Evolutionary conservation across 2,888 invertebrate genomes (phyloP), one percentile per base, ranked within the genome.

Genomic region (Cheilosia soror): DNA sequence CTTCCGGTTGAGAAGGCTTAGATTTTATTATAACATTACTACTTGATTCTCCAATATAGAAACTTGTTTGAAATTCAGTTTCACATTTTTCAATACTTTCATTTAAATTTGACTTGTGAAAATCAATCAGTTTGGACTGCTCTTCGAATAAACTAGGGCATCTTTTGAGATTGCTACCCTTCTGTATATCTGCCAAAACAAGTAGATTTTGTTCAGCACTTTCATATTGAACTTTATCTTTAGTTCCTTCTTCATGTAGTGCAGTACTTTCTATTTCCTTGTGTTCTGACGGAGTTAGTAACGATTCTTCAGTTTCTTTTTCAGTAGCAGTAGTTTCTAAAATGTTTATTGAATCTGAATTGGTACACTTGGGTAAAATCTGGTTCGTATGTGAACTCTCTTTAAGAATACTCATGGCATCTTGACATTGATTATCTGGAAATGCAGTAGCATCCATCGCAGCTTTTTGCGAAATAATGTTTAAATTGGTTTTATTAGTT

Each of bases 11-110:
- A 7, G 87, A 75, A 6, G 88, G 88, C 27, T 90, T 88, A 1
- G 92, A 90, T 87, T 91, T 92, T 2, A 86, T 91, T 33, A 92
- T 92, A 1, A 92, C 89, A 88, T 92, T 92, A 1, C 89, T 89
- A 66, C 92, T 92, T 1, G 92, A 92, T 85, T 92, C 92, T 0
- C 92, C 92, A 51, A 92, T 92, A 73, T 92, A 92, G 58, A 92
- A 92, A 72, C 91, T 91, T 0, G 91, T 91, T 31, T 77, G 76
- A 15, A 68, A 47, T 15, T 84, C 87, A 5, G 55, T 47, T 27
- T 60, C 58, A 0, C 88, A 88, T 31, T 90, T 88, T 33, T 89
- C 90, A 6, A n/a, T 49, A 7, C n/a, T 49, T 11, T n/a, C 62
- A 37, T 51, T 11, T 13, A 42, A 44, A 15, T 4, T 11, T 6